Percentiles rank a stretch among this genome's conserved stretches.
These are phyloP conservation scores for Pseudomyrmex gracilis DNA, from an alignment of 1,140 invertebrate species.

Conservation along the genomic window DNA sequence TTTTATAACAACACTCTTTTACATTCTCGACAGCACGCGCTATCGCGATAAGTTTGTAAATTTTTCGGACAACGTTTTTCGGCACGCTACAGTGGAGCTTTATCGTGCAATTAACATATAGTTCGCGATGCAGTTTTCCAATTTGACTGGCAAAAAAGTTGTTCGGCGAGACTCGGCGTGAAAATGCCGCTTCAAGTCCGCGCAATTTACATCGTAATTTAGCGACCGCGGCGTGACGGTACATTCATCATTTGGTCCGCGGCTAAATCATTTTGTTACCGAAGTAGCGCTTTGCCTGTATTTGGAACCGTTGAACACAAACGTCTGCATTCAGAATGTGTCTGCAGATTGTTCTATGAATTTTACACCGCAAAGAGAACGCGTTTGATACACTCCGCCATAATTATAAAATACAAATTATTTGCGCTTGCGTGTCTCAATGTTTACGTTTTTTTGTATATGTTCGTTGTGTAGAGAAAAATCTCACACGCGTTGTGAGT, in stretches of 20 bases:
- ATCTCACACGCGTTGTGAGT: not conserved
- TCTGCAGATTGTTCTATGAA: not conserved
- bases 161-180: conserved; percentile 4
- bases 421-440: not conserved
- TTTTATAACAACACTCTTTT: too few relatives aligned
- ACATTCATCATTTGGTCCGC: conserved; percentile 38
- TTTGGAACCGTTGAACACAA: not conserved
- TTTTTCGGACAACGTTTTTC: conserved; percentile 28
- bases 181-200: conserved; percentile 29
- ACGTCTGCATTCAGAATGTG: not conserved
- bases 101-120: conserved; percentile 54
- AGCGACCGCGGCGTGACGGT: not conserved
- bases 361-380: too few relatives aligned
- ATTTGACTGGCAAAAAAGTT: conserved; percentile 52
- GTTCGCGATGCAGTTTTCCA: conserved; percentile 58
- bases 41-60: conserved; percentile 33
- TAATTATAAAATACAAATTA: not conserved
- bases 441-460: too few relatives aligned
- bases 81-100: conserved; percentile 24
- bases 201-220: conserved; percentile 55
- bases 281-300: not conserved
- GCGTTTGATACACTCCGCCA: too few relatives aligned
- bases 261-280: conserved; percentile 33
- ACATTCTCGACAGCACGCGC: conserved; percentile 1
- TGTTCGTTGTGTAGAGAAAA: not conserved